Percentiles rank a stretch among this genome's conserved stretches.
These are phyloP conservation scores for Podarcis muralis DNA, from an alignment of 2,113 vertebrate genomes.

Conservation along the genomic window DNA sequence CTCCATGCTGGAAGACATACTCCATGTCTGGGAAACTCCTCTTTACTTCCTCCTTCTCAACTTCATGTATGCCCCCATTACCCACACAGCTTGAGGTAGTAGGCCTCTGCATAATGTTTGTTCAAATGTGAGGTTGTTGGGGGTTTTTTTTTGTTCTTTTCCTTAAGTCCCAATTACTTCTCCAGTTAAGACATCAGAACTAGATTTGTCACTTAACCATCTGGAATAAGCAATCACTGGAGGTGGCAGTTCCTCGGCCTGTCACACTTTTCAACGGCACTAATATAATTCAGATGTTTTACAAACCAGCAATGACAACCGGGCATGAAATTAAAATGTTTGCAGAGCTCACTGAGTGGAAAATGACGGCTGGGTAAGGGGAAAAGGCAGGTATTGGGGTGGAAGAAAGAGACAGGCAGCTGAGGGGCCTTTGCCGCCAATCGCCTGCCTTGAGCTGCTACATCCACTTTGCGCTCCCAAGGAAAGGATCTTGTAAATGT, in stretches of 20 bases:
- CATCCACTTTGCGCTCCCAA: neutral
- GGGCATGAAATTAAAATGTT: slow-evolving; percentile 73
- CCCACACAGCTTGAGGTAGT: neutral
- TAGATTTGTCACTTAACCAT: slow-evolving; percentile 71
- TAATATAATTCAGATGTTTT: slow-evolving; percentile 74
- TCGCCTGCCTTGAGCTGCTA: neutral
- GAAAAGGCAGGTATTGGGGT: slow-evolving; percentile 33
- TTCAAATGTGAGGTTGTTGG: neutral
- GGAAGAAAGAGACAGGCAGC: neutral
- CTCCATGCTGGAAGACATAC: neutral
- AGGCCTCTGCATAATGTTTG: neutral
- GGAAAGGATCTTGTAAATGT: neutral
- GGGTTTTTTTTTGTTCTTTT: neutral
- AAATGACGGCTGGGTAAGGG: slow-evolving; percentile 40
- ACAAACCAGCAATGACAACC: slow-evolving; percentile 65
- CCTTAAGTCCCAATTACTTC: slow-evolving; percentile 30
- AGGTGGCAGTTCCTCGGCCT: slow-evolving; percentile 67
- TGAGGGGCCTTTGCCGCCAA: neutral
- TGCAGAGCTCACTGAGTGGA: slow-evolving; percentile 50
- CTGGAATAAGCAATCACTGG: slow-evolving; percentile 64
- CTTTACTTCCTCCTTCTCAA: slow-evolving; percentile 3
- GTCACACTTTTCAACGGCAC: slow-evolving; percentile 65
- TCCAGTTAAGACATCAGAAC: slow-evolving; percentile 67
- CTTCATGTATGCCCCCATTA: neutral
- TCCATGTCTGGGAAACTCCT: slow-evolving; percentile 19